Evolutionary conservation across 2,113 vertebrate genomes (phyloP).

Genomic region (Panthera tigris): DNA sequence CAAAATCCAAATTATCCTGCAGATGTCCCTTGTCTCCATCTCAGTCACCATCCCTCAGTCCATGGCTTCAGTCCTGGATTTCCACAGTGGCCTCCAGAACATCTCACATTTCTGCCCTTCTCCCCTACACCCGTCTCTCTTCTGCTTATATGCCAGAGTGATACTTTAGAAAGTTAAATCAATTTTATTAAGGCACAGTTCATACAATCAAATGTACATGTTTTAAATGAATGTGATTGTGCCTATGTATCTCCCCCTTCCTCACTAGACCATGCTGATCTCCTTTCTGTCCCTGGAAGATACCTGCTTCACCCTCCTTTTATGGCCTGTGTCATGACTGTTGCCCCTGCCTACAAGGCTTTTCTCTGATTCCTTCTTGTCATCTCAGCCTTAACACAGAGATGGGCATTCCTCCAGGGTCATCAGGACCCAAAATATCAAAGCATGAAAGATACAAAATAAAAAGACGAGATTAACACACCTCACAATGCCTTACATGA

Average conservation of each 20-base stretch:
- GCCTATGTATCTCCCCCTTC: neutral
- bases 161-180: neutral
- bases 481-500: rapidly evolving
- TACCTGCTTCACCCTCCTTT: neutral
- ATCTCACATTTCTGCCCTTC: neutral
- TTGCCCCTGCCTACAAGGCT: neutral
- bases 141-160: neutral
- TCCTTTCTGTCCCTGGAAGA: neutral
- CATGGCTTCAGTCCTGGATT: neutral
- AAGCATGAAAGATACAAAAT: neutral
- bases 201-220: neutral
- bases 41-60: neutral
- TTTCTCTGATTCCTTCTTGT: neutral
- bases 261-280: neutral
- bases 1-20: neutral
- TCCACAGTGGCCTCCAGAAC: neutral
- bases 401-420: neutral
- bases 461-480: neutral
- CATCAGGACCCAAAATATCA: neutral
- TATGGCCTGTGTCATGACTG: neutral
- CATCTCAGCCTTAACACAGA: neutral
- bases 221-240: neutral
- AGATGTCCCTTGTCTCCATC: neutral
- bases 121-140: neutral
- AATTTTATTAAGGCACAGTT: neutral